Evolutionary conservation across 2,113 vertebrate genomes (phyloP).

Genomic region (Panurus biarmicus): DNA sequence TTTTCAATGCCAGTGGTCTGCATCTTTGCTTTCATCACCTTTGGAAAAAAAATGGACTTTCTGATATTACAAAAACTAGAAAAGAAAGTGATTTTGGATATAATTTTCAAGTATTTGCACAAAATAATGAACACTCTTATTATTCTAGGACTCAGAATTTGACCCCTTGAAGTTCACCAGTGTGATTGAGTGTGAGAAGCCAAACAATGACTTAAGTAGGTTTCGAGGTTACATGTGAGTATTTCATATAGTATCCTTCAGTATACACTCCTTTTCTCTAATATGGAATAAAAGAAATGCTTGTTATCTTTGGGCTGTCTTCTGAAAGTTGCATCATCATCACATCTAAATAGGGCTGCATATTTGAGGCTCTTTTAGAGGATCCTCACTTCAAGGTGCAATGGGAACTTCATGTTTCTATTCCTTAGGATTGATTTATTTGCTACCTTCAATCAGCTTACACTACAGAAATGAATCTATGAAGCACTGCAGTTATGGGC

Average conservation of each 20-base stretch:
- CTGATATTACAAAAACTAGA: not conserved
- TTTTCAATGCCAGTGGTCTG: not conserved
- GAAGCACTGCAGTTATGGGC: not conserved
- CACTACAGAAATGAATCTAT: not conserved
- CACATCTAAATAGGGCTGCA: not conserved
- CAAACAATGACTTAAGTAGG: slow-evolving; percentile 92
- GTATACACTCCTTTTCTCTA: not conserved
- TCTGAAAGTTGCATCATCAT: not conserved
- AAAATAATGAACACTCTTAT: not conserved
- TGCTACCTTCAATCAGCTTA: not conserved
- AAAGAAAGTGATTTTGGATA: not conserved
- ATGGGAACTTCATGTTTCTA: not conserved
- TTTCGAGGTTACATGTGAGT: slow-evolving; percentile 98
- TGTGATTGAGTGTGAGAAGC: slow-evolving; percentile 95
- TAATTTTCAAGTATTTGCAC: not conserved
- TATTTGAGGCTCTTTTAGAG: not conserved
- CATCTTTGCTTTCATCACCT: not conserved
- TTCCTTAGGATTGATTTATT: not conserved
- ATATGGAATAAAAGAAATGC: not conserved
- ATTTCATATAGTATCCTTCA: slow-evolving; percentile 13
- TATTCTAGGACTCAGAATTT: slow-evolving; percentile 90
- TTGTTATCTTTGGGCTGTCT: not conserved
- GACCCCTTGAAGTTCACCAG: slow-evolving; percentile 90
- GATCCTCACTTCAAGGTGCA: not conserved
- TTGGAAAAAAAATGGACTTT: not conserved